Evolutionary conservation across 2,113 vertebrate genomes (phyloP).

Genomic region (Gallinago paraguaiae): DNA sequence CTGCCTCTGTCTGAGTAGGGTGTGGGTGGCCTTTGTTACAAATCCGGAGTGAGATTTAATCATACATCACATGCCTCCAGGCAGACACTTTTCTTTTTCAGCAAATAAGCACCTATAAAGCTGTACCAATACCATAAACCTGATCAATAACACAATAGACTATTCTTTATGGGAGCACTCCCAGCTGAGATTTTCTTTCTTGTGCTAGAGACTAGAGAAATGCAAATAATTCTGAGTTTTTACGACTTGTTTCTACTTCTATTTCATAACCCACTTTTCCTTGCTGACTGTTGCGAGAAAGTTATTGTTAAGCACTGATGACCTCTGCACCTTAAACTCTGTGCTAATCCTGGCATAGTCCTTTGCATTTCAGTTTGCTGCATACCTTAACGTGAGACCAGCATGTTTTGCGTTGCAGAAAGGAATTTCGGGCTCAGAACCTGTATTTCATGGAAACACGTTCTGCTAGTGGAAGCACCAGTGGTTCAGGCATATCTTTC

Average conservation of each 20-base stretch:
- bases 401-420: constrained; percentile 21
- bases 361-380: constrained; percentile 21
- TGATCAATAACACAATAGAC: not conserved
- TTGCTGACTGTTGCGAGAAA: constrained; percentile 25
- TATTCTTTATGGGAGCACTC: not conserved
- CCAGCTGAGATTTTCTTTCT: not conserved
- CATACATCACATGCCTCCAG: not conserved
- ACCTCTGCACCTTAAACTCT: constrained; percentile 55
- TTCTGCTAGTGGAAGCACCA: not conserved
- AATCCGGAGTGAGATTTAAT: constrained; percentile 2
- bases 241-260: not conserved
- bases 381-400: not conserved
- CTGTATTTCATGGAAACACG: constrained; percentile 1
- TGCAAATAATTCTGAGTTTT: constrained; percentile 24
- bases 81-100: not conserved
- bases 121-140: not conserved
- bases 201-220: not conserved
- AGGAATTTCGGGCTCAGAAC: constrained; percentile 46
- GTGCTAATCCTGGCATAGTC: constrained; percentile 19
- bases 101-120: not conserved
- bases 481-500: not conserved
- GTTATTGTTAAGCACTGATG: constrained; percentile 25
- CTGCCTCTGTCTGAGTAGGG: not conserved
- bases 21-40: constrained; percentile 48
- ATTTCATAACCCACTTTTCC: constrained; percentile 33